phyloP scores from a whole-genome alignment of 2,888 invertebrate species.

The Cheilosia urbana region DNA sequence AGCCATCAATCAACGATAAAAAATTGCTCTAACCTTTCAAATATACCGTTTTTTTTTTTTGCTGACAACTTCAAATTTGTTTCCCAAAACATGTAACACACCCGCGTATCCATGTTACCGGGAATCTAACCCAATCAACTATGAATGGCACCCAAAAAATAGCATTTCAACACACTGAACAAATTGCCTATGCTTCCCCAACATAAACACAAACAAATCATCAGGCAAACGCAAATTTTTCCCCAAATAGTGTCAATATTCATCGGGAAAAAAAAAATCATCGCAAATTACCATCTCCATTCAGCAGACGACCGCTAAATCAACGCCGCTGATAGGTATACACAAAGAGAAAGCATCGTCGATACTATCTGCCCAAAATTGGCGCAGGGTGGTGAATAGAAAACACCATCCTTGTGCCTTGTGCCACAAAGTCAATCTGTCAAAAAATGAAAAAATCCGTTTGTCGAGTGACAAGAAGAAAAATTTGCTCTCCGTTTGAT shows the following conservation, averaged over 20 bases:
- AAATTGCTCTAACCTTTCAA: background rate
- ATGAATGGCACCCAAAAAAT: slow-evolving; percentile 26
- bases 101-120: slow-evolving; percentile 59
- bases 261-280: slow-evolving; percentile 15
- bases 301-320: slow-evolving; percentile 70
- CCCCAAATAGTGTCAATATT: slow-evolving; percentile 66
- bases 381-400: slow-evolving; percentile 6
- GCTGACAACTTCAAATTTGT: slow-evolving; percentile 13
- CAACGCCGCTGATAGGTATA: slow-evolving; percentile 70
- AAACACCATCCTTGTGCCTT: slow-evolving; percentile 15
- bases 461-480: slow-evolving; percentile 67
- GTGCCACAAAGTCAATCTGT: slow-evolving; percentile 72
- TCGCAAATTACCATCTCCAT: slow-evolving; percentile 73
- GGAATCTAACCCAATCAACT: slow-evolving; percentile 49
- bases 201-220: slow-evolving; percentile 73
- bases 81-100: slow-evolving; percentile 45
- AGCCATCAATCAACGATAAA: slow-evolving; percentile 42
- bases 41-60: too few species aligned
- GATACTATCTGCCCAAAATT: slow-evolving; percentile 63
- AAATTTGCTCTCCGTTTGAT: slow-evolving; percentile 6
- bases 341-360: slow-evolving; percentile 71
- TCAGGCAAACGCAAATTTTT: slow-evolving; percentile 46
- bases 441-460: slow-evolving; percentile 51
- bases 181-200: slow-evolving; percentile 52
- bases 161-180: slow-evolving; percentile 1